Conservation (phyloP, 2,113 vertebrate genomes). For the Barnardius zonarius region DNA sequence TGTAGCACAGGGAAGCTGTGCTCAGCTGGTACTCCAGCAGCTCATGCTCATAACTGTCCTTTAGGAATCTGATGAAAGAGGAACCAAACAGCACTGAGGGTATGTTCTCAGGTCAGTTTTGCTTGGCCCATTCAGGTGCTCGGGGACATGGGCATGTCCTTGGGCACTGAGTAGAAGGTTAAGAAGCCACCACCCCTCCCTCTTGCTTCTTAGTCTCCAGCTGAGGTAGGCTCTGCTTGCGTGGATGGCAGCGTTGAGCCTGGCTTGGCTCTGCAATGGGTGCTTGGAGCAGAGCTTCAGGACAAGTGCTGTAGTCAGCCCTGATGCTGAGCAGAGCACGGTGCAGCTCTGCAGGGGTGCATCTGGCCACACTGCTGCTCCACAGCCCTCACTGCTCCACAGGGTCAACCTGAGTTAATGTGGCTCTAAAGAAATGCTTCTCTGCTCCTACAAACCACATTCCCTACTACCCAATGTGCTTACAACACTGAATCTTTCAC, state of each 20-base stretch:
- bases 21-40: neutral
- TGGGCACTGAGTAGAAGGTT: neutral
- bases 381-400: fast-evolving
- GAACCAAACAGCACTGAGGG: neutral
- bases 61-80: neutral
- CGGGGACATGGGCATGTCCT: neutral
- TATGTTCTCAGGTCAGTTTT: fast-evolving
- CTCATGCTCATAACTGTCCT: neutral
- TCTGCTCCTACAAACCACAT: neutral
- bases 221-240: neutral
- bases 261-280: fast-evolving
- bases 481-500: neutral
- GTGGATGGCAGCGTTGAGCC: neutral
- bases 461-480: neutral
- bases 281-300: neutral
- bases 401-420: neutral
- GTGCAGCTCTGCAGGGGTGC: neutral
- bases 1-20: neutral
- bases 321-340: neutral
- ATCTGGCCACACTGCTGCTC: neutral
- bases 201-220: neutral
- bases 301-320: neutral
- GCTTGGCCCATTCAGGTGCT: neutral
- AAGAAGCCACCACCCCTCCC: neutral
- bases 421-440: neutral